Conservation (phyloP, 2,113 vertebrate species). For the Heterotilapia buettikoferi region DNA sequence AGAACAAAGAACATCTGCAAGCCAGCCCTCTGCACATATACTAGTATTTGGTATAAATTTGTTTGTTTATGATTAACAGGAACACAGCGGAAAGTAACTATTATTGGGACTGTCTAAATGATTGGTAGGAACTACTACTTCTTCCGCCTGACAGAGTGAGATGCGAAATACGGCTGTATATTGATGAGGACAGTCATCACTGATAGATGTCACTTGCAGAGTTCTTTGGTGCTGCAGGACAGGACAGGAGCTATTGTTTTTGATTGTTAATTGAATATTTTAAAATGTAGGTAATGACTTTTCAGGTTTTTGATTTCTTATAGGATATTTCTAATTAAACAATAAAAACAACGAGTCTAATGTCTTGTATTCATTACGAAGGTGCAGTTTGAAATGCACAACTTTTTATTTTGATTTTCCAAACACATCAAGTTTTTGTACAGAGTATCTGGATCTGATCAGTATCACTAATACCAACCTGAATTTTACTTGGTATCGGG, state of each 20-base stretch:
- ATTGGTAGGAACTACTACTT: neutral
- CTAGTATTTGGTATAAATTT: neutral
- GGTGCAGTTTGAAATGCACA: neutral
- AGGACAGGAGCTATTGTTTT: neutral
- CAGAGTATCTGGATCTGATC: neutral
- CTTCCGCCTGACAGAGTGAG: neutral
- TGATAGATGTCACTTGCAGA: neutral
- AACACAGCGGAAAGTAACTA: neutral
- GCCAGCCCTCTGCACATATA: neutral
- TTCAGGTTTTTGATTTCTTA: neutral
- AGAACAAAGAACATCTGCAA: neutral
- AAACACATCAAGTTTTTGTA: neutral
- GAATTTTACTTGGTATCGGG: neutral
- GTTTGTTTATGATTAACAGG: neutral
- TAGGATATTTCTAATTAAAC: neutral
- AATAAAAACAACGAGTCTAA: neutral
- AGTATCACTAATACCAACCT: neutral
- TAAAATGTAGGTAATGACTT: neutral
- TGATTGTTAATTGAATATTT: neutral
- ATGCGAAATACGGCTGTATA: neutral
- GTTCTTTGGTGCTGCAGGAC: neutral
- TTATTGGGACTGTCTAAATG: neutral
- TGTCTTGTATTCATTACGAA: neutral
- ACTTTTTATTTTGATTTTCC: neutral
- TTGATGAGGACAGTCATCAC: neutral